Base-by-base conservation (phyloP, 2,888 invertebrate species). In the Lepetodrilus schrolli region DNA sequence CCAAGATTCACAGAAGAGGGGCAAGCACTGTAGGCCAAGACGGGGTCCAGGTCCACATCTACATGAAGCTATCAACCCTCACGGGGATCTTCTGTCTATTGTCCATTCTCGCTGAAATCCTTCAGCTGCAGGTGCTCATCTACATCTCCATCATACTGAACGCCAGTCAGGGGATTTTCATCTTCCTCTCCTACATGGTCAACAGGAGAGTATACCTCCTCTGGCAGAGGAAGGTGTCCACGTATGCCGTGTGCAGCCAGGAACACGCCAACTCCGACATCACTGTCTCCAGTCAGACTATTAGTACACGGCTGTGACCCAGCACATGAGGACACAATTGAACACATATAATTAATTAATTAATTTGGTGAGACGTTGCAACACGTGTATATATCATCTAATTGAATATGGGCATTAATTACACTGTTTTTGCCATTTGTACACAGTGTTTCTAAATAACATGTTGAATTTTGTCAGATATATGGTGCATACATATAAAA, bases 41-140 rank as follows among this genome's bases (percentile, higher is more conserved):
- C 10, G 76, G 76, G 51, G 48, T 74, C 8, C 70, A 80, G 7
- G 75, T 82, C 20, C 71, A 72, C 13, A 68, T 83, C 3, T 84
- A 82, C 58, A 37, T 82, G 0, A 81, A 81, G 51, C 72, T 84
- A 17, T 82, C 79, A 47, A 70, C 77, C 0, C 69, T 84, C 4
- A 78, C 82, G 30, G 84, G 84, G 1, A 26, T 81, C 5, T 74
- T 81, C 1, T 84, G 84, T 82, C 73, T 81, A 5, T 72, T 83
- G 1, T 78, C 78, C 5, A 72, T 84, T n/a, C 26, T 84, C 7
- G 78, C 79, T 34, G 75, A 75, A 0, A 34, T 81, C 23, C 51
- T 82, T 1, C 66, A 74, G 0, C 34, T 78, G n/a, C 73, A 78
- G 1, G 37, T 74, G 0, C 78, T 84, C 17, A 78, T 81, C 1